Percentiles rank a stretch among this genome's conserved stretches.
Evolutionary conservation across 2,888 invertebrate species (phyloP).

Genomic region (Gibbula magus): DNA sequence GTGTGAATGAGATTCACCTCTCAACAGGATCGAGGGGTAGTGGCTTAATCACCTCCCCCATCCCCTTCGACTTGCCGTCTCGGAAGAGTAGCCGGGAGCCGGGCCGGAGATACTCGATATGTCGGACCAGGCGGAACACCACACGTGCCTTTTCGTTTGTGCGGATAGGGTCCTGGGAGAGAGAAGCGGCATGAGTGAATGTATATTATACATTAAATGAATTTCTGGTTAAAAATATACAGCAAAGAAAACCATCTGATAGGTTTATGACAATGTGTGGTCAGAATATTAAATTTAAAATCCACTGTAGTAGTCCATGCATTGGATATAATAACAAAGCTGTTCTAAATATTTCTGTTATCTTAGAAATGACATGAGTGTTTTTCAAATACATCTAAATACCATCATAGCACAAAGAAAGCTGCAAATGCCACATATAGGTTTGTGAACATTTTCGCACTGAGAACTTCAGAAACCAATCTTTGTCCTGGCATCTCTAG

Average conservation of each 20-base stretch:
- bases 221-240: background rate
- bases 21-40: background rate
- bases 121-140: slow-evolving; percentile 89
- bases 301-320: background rate
- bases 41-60: slow-evolving; percentile 82
- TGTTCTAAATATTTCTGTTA: no score
- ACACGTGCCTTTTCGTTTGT: slow-evolving; percentile 92
- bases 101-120: slow-evolving; percentile 90
- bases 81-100: slow-evolving; percentile 88
- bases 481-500: no score
- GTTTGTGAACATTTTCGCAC: background rate
- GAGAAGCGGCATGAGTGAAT: background rate
- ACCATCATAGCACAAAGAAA: background rate
- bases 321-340: no score
- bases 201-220: background rate
- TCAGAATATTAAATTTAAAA: background rate
- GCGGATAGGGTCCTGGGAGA: slow-evolving; percentile 75
- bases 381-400: no score
- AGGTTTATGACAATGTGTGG: no score
- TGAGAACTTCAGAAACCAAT: no score
- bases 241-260: no score
- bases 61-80: slow-evolving; percentile 89
- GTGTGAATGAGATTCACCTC: background rate
- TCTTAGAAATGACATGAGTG: no score
- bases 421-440: background rate